A percentile compares a stretch with the other conserved stretches of the same genome.
Conservation (phyloP, 2,113 vertebrate species). For the Ophthalmolycus amberensis region DNA sequence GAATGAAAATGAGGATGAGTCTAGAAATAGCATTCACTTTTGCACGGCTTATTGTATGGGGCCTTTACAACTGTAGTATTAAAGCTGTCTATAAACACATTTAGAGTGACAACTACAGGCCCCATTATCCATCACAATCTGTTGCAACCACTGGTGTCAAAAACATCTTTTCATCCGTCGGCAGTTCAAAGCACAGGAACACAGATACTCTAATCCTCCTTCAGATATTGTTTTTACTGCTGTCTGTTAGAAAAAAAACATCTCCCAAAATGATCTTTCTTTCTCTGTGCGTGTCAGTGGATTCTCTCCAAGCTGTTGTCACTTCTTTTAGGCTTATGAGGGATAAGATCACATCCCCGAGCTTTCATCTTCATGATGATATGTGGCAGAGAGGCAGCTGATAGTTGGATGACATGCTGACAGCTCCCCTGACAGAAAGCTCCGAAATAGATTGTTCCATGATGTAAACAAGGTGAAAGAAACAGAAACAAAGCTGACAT, state of each 20-base stretch:
- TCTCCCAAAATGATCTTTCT: slow-evolving; percentile 45
- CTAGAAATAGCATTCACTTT: slow-evolving; percentile 5
- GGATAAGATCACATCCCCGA: slow-evolving; percentile 56
- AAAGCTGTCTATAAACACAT: slow-evolving; percentile 33
- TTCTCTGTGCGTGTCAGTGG: slow-evolving; percentile 40
- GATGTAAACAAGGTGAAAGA: slow-evolving; percentile 65
- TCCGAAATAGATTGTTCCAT: slow-evolving; percentile 44
- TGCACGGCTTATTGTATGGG: neutral
- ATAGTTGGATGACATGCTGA: slow-evolving; percentile 54
- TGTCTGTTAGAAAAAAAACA: slow-evolving; percentile 33
- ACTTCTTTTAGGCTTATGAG: slow-evolving; percentile 56
- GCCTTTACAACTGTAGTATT: neutral
- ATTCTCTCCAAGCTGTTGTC: slow-evolving; percentile 47
- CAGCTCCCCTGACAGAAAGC: slow-evolving; percentile 44
- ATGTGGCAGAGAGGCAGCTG: slow-evolving; percentile 47
- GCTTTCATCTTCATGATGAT: slow-evolving; percentile 66
- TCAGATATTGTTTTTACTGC: slow-evolving; percentile 63
- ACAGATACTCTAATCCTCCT: slow-evolving; percentile 57
- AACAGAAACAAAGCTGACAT: slow-evolving; percentile 32
- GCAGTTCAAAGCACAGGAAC: slow-evolving; percentile 54
- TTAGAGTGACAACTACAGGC: slow-evolving; percentile 25
- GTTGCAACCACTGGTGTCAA: slow-evolving; percentile 37
- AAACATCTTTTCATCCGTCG: slow-evolving; percentile 50
- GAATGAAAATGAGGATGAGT: neutral
- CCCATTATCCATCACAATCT: slow-evolving; percentile 50